A percentile compares a stretch with the other conserved stretches of the same genome.
phyloP scores from a whole-genome alignment of 2,888 invertebrate genomes.

The Dynastes grantii region DNA sequence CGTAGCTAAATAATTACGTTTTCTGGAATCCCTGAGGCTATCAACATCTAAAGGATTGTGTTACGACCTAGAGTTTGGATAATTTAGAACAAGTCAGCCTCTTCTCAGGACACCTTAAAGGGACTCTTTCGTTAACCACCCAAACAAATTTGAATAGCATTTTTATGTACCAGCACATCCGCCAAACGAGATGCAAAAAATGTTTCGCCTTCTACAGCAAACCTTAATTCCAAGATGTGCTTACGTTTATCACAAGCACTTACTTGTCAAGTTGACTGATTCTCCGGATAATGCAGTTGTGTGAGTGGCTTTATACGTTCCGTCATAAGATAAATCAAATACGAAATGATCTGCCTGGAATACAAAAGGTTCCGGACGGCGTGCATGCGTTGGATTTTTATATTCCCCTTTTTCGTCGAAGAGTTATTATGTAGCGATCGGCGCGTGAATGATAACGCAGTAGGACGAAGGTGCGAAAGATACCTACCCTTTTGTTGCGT shows the following conservation, averaged over 20 bases:
- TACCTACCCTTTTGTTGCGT: conserved; percentile 10
- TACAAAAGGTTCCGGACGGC: conserved; percentile 19
- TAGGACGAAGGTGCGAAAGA: conserved; percentile 14
- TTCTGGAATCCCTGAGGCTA: no score
- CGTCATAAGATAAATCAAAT: conserved; percentile 50
- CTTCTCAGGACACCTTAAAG: no score
- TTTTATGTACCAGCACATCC: no score
- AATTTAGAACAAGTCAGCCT: no score
- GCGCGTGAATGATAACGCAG: conserved; percentile 21
- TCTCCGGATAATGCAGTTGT: conserved; percentile 50
- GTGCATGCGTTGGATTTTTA: conserved; percentile 34
- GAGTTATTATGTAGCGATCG: conserved; percentile 32
- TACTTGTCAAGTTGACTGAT: conserved; percentile 50
- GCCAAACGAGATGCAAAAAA: background rate
- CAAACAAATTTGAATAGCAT: no score
- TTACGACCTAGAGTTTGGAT: no score
- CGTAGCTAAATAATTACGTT: no score
- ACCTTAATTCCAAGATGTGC: background rate
- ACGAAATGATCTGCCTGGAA: conserved; percentile 47
- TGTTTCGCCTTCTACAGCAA: background rate
- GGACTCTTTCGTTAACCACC: no score
- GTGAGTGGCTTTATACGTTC: conserved; percentile 44
- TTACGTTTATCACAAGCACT: conserved; percentile 12
- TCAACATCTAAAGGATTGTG: no score
- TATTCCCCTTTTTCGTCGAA: conserved; percentile 19